Evolutionary conservation across 2,888 invertebrate species (phyloP), one percentile per base, ranked within the genome.

Genomic region (Tetanocera ferruginea): DNA sequence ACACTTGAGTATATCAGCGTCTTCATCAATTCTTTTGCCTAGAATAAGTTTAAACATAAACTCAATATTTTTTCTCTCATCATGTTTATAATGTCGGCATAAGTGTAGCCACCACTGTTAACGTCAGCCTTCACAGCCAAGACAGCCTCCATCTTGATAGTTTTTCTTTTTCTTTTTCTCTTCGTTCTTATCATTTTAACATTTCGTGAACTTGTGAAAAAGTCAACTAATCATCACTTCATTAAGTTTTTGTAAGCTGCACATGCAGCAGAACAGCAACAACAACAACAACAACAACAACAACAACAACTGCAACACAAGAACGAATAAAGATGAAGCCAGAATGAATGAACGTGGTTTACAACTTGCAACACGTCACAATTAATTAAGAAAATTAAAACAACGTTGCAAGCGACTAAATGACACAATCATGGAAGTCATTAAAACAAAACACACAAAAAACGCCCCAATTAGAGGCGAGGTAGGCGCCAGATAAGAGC

Each of bases 191-290:
- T 31, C 70, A 28, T 51, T 72, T 28, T 11, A 60, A 43, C 43
- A 37, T 72, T 74, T 66, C 51, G 52, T 52, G 67, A 67, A 66
- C 52, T 75, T 67, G 75, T 67, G 67, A 75, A 67, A 55, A 75
- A 74, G 55, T 75, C 75, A 75, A 66, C 75, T 75, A 75, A 75
- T 75, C 75, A 75, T 75, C 75, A 75, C 75, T 75, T 75, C 75
- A 75, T 75, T 75, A 75, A 75, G 55, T 75, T 75, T 67, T 43
- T 55, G 37, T 52, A 19, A 34, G 64, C 17, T 62, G 73, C 62
- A 62, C 73, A 73, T 62, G 49, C 73, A 49, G 34, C 52, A 49
- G 52, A 25, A 6, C 17, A n/a, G 55, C 23, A 19, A 19, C 43
- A 72, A 11, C 34, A 17, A 43, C 37, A 74, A 49, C 60, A 49